Evolutionary conservation across 2,888 invertebrate species (phyloP).

Genomic region (Drosophila melanosoma): DNA sequence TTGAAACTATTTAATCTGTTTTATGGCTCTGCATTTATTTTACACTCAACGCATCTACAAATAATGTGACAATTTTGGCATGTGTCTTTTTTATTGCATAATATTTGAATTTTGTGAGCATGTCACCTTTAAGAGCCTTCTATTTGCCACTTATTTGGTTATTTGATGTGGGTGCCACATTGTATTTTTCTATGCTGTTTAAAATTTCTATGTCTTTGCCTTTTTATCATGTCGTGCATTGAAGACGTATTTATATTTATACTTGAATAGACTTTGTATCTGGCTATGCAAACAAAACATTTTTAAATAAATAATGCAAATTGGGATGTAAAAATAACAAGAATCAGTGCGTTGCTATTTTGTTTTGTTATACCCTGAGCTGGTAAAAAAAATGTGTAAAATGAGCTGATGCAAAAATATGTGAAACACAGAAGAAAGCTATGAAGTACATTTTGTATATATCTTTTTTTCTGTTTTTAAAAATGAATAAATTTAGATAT

Average conservation of each 20-base stretch:
- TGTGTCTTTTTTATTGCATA: constrained; percentile 59
- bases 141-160: constrained; percentile 16
- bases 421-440: background rate
- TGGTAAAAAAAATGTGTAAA: background rate
- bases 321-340: background rate
- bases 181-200: constrained; percentile 39
- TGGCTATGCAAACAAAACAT: background rate
- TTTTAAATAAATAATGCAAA: background rate
- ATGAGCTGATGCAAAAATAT: background rate
- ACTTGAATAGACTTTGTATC: background rate
- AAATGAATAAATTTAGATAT: too few species aligned
- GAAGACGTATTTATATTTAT: background rate
- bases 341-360: background rate
- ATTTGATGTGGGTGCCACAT: constrained; percentile 48
- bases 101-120: constrained; percentile 1
- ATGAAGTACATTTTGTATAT: too few species aligned
- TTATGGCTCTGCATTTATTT: constrained; percentile 22
- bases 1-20: constrained; percentile 42
- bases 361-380: background rate
- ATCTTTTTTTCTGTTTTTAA: too few species aligned
- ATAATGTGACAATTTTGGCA: constrained; percentile 53
- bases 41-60: constrained; percentile 23
- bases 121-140: constrained; percentile 10
- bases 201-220: constrained; percentile 22
- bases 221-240: background rate